Conservation (phyloP, 64 coral and sea anemone species). For the Trachythela sp. region DNA sequence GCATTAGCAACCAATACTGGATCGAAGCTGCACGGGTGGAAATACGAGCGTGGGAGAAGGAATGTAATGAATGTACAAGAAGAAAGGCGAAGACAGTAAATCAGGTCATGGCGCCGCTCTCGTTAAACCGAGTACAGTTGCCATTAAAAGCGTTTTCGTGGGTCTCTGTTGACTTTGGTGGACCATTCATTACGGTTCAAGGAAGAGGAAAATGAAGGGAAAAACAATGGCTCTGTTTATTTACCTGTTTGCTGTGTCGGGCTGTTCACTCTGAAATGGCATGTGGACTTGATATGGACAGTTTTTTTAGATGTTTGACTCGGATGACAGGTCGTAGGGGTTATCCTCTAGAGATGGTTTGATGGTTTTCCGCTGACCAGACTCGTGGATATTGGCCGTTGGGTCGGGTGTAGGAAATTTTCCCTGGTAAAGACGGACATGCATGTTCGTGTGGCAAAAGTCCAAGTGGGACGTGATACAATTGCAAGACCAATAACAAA, state of each 20-base stretch:
- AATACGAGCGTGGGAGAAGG: neutral
- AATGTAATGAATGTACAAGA: neutral
- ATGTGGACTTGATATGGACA: neutral
- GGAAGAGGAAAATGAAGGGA: neutral
- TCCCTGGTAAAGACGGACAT: no score
- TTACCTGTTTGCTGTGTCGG: neutral
- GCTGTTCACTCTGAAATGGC: neutral
- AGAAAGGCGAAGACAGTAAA: constrained; percentile 21
- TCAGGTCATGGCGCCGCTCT: constrained; percentile 59
- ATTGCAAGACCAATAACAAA: neutral
- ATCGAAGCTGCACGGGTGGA: neutral
- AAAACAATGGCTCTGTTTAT: neutral
- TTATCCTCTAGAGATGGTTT: no score
- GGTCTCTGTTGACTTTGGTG: constrained; percentile 1
- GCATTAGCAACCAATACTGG: neutral
- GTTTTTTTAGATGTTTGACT: neutral
- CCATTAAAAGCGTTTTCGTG: constrained; percentile 29
- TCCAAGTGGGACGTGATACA: neutral
- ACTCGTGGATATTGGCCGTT: neutral
- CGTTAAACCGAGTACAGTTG: constrained; percentile 7
- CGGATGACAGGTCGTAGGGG: neutral
- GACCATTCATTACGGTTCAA: neutral
- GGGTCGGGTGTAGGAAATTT: neutral
- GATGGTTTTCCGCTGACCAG: neutral
- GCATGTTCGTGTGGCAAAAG: no score